Evolutionary conservation across 2,113 vertebrate genomes (phyloP), one percentile per base, ranked within the genome.

Genomic region (Gorsachius goisagi): DNA sequence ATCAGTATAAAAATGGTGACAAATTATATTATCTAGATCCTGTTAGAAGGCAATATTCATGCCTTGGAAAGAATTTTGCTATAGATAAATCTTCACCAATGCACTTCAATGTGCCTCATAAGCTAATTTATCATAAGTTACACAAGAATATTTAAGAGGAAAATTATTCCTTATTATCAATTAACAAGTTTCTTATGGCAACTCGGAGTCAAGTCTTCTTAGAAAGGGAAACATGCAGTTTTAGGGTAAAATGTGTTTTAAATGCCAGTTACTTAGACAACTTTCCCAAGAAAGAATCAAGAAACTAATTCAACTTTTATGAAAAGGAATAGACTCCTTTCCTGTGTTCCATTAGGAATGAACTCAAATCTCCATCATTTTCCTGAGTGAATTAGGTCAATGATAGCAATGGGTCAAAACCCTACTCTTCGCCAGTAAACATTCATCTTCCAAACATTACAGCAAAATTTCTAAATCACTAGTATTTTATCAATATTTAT

Each of bases 371-470:
- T 76, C 64, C 1, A 2, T 45, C 2, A 19, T 39, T 81, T 82
- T 64, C 32, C 11, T 88, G 33, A 35, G 20, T 55, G 26, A 76
- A 71, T 71, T 62, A 69, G 2, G 12, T 71, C 18, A 83, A 8
- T 49, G 7, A 37, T 35, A 53, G 5, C 19, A 88, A 62, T 35
- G 18, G 6, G 3, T 58, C 23, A 74, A 75, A 95, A 24, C 28
- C 11, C 5, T 59, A 19, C 6, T 33, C 12, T 66, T 41, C 59
- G 17, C 72, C 35, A 64, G 53, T 18, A 67, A 67, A 50, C 15
- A 35, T 35, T 69, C 2, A 20, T 49, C 27, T 66, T 18, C 9
- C 0, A 1, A 85, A 67, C 2, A 24, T 19, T 22, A 21, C 4
- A 83, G 16, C 5, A 86, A 75, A 49, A 33, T 45, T 82, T 85